Evolutionary conservation across 1,140 invertebrate species (phyloP).

Genomic region (Manduca sexta): DNA sequence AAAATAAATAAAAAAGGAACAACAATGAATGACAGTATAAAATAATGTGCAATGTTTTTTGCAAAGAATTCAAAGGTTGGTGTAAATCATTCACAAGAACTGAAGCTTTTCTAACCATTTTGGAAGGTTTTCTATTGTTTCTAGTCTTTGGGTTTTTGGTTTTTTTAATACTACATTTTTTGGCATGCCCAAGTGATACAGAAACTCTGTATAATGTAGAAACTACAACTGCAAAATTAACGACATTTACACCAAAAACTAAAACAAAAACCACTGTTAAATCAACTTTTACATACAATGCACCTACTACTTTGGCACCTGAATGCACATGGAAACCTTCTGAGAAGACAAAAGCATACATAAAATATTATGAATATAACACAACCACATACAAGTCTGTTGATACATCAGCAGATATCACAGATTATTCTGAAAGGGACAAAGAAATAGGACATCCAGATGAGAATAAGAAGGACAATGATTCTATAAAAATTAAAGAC

Average conservation of each 20-base stretch:
- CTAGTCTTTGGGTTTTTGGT: conserved; percentile 36
- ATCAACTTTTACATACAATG: neutral
- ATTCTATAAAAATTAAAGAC: too few species aligned
- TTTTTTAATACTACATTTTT: conserved; percentile 48
- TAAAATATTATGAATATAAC: too few species aligned
- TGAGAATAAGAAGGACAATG: too few species aligned
- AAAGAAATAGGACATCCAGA: neutral
- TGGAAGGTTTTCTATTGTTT: conserved; percentile 37
- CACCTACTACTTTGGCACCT: conserved; percentile 9
- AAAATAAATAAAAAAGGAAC: too few species aligned
- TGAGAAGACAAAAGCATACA: conserved; percentile 25
- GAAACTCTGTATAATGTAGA: too few species aligned
- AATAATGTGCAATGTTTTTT: conserved; percentile 44
- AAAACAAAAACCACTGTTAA: neutral
- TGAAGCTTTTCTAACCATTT: conserved; percentile 30
- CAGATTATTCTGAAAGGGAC: neutral
- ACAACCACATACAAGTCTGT: neutral
- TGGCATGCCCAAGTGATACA: conserved; percentile 20
- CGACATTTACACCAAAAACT: neutral
- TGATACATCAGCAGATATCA: neutral
- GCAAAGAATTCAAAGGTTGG: conserved; percentile 49
- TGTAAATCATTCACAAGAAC: conserved; percentile 47
- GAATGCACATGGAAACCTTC: conserved; percentile 47
- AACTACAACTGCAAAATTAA: neutral
- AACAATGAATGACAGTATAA: conserved; percentile 13